Evolutionary conservation across 1,140 invertebrate genomes (phyloP).

Genomic region (Hirudo medicinalis): DNA sequence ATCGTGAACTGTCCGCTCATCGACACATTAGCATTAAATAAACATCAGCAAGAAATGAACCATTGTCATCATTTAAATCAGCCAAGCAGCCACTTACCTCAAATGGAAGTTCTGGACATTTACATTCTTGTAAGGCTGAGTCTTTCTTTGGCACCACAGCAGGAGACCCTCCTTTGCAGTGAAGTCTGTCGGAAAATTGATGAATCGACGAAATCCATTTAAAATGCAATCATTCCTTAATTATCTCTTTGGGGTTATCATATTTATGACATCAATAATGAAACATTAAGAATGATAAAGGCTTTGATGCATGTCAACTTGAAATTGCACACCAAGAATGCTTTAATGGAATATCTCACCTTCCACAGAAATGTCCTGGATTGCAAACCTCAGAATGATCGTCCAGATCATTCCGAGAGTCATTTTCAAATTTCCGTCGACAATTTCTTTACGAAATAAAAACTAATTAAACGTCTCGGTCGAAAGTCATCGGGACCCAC

Average conservation of each 20-base stretch:
- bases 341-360: conserved; percentile 30
- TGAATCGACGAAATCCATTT: conserved; percentile 13
- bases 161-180: conserved; percentile 97
- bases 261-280: background rate
- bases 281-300: conserved; percentile 11
- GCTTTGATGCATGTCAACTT: background rate
- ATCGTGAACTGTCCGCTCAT: too few relatives aligned
- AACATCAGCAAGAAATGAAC: too few relatives aligned
- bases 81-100: conserved; percentile 53
- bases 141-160: conserved; percentile 98
- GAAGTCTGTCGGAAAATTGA: conserved; percentile 57
- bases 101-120: conserved; percentile 99
- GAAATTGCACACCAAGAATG: background rate
- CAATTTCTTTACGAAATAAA: conserved; percentile 63
- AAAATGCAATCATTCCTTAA: background rate
- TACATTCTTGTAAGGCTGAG: conserved; percentile 98
- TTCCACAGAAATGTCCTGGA: conserved; percentile 99
- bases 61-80: background rate
- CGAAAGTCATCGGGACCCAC: background rate
- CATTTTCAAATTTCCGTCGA: conserved; percentile 99
- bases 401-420: conserved; percentile 99
- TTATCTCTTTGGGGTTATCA: background rate
- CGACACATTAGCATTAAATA: too few relatives aligned
- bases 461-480: background rate
- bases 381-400: conserved; percentile 97